Conservation (phyloP, 2,797 vertebrate species). For the Ctenopoma kingsleyae region DNA sequence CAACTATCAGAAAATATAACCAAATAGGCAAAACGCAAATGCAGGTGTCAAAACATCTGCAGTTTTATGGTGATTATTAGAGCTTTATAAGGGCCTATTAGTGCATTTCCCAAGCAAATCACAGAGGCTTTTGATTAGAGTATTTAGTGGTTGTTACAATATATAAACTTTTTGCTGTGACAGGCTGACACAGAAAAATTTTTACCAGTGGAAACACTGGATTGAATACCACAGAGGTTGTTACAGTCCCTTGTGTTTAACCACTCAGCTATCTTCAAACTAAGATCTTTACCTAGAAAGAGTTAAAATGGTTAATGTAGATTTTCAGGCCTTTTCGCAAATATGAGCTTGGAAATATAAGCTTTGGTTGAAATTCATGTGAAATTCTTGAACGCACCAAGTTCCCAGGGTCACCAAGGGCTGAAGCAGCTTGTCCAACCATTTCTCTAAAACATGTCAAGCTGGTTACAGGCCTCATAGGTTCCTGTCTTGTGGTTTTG, state of each 20-base stretch:
- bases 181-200: too few species aligned
- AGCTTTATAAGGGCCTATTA: too few species aligned
- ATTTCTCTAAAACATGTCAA: conserved; percentile 60
- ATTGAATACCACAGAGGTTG: neutral
- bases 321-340: neutral
- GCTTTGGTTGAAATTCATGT: too few species aligned
- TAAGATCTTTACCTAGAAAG: conserved; percentile 1
- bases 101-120: too few species aligned
- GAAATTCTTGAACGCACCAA: neutral
- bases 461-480: conserved; percentile 63
- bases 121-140: too few species aligned
- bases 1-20: too few species aligned
- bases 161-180: too few species aligned
- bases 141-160: too few species aligned
- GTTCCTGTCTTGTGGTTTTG: conserved; percentile 83
- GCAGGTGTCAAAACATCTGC: too few species aligned
- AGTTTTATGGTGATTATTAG: too few species aligned
- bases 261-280: neutral
- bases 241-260: neutral
- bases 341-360: neutral
- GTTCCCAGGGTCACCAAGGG: conserved; percentile 23
- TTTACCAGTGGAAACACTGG: too few species aligned
- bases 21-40: too few species aligned
- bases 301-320: neutral
- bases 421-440: conserved; percentile 28